Base-by-base conservation (phyloP, 2,797 vertebrate species). In the Pangasius krempfi region DNA sequence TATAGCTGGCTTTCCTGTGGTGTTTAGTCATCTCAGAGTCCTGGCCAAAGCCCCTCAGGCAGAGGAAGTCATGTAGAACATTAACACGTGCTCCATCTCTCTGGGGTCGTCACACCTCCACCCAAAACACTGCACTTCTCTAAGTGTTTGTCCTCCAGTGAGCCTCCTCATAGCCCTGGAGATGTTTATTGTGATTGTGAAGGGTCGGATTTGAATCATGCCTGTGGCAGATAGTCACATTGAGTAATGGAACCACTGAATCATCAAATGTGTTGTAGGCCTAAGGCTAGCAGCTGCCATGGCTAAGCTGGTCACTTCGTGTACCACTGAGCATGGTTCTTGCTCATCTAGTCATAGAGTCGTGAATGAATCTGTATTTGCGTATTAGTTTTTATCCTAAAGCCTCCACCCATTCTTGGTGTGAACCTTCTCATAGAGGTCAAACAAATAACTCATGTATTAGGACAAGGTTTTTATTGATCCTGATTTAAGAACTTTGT, bases 1-100 rank as follows among this genome's bases (percentile, higher is more conserved):
- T 95, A 93, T 92, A 92, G 89, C 18, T 89, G 89, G 88, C 88
- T 93, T 94, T 95, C 93, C 92, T 92, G 92, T 85, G 88, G 89
- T 81, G 92, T 92, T 88, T 81, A 89, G 87, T 85, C 79, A 91
- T 86, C 87, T 82, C 89, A 27, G 90, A 90, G 89, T 89, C 87
- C 13, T 82, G 90, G 88, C 76, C 44, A 87, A 33, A 64, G 58
- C 84, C 89, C 88, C 89, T 89, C 85, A 58, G 25, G 50, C 70
- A 66, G 84, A 85, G 72, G 91, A 93, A 92, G 89, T 90, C 87
- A 87, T 88, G 56, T 90, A 91, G 92, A 92, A 90, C 89, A 92
- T 92, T 91, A 94, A 94, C 93, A 94, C 93, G 93, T 91, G 88
- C 93, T 90, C 94, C 93, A 92, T 89, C 54, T 89, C 81, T 68